Evolutionary conservation across 2,113 vertebrate species (phyloP), one percentile per base, ranked within the genome.

Genomic region (Carassius auratus): DNA sequence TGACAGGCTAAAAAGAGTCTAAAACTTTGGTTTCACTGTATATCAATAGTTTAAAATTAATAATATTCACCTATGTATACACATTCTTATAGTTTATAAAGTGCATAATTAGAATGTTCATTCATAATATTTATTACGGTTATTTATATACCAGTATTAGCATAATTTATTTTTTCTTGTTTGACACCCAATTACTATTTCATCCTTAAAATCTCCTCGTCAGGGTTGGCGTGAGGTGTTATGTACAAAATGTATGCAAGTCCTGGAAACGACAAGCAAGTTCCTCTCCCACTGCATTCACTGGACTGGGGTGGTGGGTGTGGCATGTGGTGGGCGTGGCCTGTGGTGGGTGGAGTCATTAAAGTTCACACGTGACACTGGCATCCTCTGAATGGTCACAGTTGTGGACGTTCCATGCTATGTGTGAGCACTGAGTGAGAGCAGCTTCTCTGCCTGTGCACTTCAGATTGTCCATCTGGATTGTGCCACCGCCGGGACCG

Each of bases 381-480:
- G 97, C 98, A 0, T 99, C 98, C 87, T 99, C 98, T 0, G 95
- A 93, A 92, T 99, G 98, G 91, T 98, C 95, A 21, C 98, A 99
- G 93, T 99, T 99, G 95, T 99, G 98, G 83, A 96, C 96, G 0
- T 97, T 91, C 97, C 97, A 97, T 88, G 92, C 88, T 93, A 99
- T 99, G 91, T 99, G 97, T 61, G 97, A 98, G 93, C 98, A 99
- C 23, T 92, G 90, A 68, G 93, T 90, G 89, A 99, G 94, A 0
- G 94, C 94, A 21, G 88, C 86, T 91, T 99, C 98, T 0, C 89
- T 85, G 21, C 98, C 98, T 2, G 76, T 95, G 92, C 98, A 99
- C 90, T 99, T 99, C 83, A 99, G 96, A 91, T 99, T 99, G 96
- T 99, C 97, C 19, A 99, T 91, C 88, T 96, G 95, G 90, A 99